These are phyloP conservation scores for Anguilla japonica DNA, from an alignment of 2,113 vertebrate genomes.

Conservation along the genomic window DNA sequence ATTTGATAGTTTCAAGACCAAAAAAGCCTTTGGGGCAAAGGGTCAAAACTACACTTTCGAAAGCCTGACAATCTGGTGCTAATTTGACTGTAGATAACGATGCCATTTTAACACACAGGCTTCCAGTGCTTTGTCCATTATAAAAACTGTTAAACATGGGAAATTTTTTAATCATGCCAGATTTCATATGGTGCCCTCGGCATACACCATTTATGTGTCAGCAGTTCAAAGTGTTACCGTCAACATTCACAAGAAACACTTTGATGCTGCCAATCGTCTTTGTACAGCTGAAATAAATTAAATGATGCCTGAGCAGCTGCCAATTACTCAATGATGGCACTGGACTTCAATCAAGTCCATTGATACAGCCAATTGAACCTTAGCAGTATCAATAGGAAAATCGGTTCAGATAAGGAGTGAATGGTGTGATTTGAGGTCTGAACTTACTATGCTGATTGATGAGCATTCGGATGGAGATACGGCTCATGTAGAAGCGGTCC, in stretches of 20 bases:
- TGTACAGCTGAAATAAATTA: not conserved
- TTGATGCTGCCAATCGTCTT: not conserved
- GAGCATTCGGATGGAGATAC: conserved; percentile 96
- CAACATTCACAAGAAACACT: not conserved
- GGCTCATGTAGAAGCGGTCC: conserved; percentile 94
- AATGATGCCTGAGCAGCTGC: not conserved
- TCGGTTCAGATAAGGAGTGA: not conserved
- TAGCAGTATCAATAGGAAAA: not conserved
- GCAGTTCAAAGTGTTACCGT: not conserved
- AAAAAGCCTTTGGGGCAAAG: not conserved
- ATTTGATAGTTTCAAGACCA: not conserved
- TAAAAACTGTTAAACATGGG: not conserved
- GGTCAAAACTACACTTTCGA: not conserved
- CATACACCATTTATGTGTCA: not conserved
- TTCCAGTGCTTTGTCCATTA: not conserved
- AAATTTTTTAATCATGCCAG: not conserved
- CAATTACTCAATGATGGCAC: not conserved
- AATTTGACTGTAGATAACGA: not conserved
- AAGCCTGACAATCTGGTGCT: not conserved
- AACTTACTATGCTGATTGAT: conserved; percentile 93
- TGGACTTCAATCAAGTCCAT: not conserved
- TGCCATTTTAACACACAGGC: not conserved
- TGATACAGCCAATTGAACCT: not conserved
- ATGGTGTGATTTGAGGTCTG: not conserved
- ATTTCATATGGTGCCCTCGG: not conserved